These are phyloP conservation scores for Hesperophylax magnus DNA, from an alignment of 1,140 invertebrate species.

Conservation along the genomic window DNA sequence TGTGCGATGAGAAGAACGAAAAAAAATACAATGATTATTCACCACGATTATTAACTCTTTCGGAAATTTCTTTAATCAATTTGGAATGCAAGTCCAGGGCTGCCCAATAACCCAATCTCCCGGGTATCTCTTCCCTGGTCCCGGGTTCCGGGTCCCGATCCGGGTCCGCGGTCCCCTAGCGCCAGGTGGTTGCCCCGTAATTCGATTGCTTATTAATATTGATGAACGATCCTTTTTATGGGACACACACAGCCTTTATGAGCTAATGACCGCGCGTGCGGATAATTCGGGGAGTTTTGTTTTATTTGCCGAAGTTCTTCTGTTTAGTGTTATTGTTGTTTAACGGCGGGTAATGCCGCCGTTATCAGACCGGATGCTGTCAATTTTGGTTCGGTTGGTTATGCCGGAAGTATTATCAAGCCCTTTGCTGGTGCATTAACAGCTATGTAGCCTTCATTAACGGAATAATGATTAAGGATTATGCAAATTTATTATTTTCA, in stretches of 20 bases:
- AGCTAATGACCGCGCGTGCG: constrained; percentile 55
- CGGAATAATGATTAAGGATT: not conserved
- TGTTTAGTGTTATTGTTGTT: constrained; percentile 49
- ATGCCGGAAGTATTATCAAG: constrained; percentile 30
- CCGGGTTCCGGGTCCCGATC: not conserved
- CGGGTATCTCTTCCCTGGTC: too few relatives aligned
- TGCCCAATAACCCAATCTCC: too few relatives aligned
- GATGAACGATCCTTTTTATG: constrained; percentile 53
- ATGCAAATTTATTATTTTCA: too few relatives aligned
- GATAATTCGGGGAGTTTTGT: constrained; percentile 53
- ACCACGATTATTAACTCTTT: too few relatives aligned
- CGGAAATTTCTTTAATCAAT: too few relatives aligned
- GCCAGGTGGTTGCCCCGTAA: constrained; percentile 49
- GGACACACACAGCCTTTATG: constrained; percentile 55
- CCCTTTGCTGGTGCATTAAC: constrained; percentile 20
- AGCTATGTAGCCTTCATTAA: constrained; percentile 1
- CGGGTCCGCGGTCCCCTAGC: constrained; percentile 14
- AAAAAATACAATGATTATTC: too few relatives aligned
- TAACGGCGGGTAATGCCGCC: constrained; percentile 42
- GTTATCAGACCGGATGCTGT: constrained; percentile 33
- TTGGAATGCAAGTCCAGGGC: too few relatives aligned
- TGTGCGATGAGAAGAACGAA: too few relatives aligned
- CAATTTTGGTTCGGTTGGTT: constrained; percentile 24
- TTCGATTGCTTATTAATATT: constrained; percentile 58
- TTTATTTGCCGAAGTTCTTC: constrained; percentile 46